A percentile compares a stretch with the other conserved stretches of the same genome.
Evolutionary conservation across 2,888 invertebrate genomes (phyloP).

Genomic region (Taenaris catops): DNA sequence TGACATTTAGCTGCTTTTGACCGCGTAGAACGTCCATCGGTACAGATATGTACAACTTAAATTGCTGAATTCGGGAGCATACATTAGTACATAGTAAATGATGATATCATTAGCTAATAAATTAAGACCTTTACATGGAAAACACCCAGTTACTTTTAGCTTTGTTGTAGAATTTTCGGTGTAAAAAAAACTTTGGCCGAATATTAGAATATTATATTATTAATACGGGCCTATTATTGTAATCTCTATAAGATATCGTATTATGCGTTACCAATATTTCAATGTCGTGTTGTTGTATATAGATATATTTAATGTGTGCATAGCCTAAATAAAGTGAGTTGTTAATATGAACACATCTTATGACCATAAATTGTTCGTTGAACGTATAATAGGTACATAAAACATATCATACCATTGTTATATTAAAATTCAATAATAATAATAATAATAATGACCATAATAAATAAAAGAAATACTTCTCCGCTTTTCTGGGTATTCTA

Average conservation of each 20-base stretch:
- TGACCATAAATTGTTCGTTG: constrained; percentile 51
- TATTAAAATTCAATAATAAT: constrained; percentile 18
- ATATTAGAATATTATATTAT: constrained; percentile 19
- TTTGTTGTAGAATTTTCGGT: constrained; percentile 13
- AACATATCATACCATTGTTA: constrained; percentile 61
- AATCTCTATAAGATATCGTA: constrained; percentile 42
- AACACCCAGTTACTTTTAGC: constrained; percentile 1
- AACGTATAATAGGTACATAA: constrained; percentile 72
- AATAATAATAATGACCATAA: constrained; percentile 10
- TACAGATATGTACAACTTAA: no score
- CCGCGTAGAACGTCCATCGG: no score
- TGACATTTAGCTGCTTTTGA: no score
- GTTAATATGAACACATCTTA: constrained; percentile 51
- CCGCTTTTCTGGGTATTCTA: constrained; percentile 4
- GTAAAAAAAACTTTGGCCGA: constrained; percentile 1
- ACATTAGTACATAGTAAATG: no score
- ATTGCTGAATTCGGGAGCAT: no score
- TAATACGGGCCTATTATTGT: constrained; percentile 33
- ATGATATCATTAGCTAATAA: no score
- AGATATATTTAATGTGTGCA: constrained; percentile 39
- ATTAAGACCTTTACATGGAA: no score
- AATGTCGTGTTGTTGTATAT: constrained; percentile 51
- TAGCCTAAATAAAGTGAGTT: constrained; percentile 37
- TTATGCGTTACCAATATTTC: constrained; percentile 54
- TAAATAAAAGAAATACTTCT: constrained; percentile 2